Evolutionary conservation across 2,888 invertebrate genomes (phyloP), one percentile per base, ranked within the genome.

Genomic region (Quadroppia sp.): DNA sequence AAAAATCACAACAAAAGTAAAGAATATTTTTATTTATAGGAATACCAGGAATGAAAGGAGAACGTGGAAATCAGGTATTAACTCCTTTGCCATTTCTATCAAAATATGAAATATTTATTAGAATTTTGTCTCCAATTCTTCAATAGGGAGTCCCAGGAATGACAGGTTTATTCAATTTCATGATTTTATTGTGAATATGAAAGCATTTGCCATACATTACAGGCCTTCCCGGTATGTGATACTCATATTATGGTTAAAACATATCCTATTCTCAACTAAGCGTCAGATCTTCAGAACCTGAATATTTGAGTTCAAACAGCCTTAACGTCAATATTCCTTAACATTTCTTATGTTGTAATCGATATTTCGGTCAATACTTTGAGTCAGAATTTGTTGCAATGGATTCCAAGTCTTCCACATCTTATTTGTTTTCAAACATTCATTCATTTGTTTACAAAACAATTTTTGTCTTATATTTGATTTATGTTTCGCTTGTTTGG

Each of bases 281-380:
- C 25, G 53, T 23, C 53, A 53, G 53, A 53, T 13, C 36, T 36
- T 36, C 36, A 36, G 36, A 36, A 15, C 59, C 32, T 30, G 30
- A 30, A 59, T 59, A 30, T 59, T 59, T 59, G 59, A 59, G 30
- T 59, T 28, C 59, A 59, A 32, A 59, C 25, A 6, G 30, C 9
- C n/a, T 13, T n/a, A 30, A 28, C 13, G 30, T 59, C 30, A 59
- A 28, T 59, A 59, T 30, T 59, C 17, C 17, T 59, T 15, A 30
- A 32, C 59, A 30, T 32, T 32, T 59, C 59, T 59, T 32, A 25
- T 67, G 42, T 40, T 6, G 17, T 67, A 40, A 67, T 67, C 67
- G 67, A 67, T 67, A 67, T 42, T 20, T 20, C 40, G 67, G 40
- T 67, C 67, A 67, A 67, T 67, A 67, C n/a, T 67, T 23, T 36